A percentile compares a stretch with the other conserved stretches of the same genome.
Evolutionary conservation across 2,113 vertebrate genomes (phyloP).

Genomic region (Hypanus sabinus): DNA sequence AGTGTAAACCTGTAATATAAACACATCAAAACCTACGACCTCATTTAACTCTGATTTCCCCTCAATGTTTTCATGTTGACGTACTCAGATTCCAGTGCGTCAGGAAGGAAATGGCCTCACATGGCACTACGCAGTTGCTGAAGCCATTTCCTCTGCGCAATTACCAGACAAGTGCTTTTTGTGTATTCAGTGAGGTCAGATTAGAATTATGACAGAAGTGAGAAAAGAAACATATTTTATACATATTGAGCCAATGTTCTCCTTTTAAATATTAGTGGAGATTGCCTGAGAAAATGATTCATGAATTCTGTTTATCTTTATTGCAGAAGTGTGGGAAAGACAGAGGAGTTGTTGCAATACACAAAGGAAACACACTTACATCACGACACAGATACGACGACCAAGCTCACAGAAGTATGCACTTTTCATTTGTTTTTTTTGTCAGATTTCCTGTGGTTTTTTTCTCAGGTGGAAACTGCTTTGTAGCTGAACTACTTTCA

Average conservation of each 20-base stretch:
- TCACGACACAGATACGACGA: neutral
- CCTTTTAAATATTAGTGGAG: neutral
- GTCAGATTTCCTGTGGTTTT: neutral
- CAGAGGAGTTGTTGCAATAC: neutral
- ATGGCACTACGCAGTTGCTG: conserved; percentile 31
- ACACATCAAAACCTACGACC: neutral
- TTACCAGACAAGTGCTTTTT: conserved; percentile 33
- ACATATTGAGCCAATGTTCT: neutral
- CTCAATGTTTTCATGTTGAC: conserved; percentile 14
- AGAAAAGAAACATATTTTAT: neutral
- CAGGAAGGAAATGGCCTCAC: conserved; percentile 34
- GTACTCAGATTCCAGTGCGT: conserved; percentile 1
- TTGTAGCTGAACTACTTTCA: neutral
- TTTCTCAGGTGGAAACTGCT: neutral
- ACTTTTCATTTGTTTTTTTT: neutral
- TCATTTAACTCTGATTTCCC: conserved; percentile 24
- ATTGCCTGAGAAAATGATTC: neutral
- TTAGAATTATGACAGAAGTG: neutral
- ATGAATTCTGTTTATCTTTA: neutral
- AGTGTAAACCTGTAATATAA: neutral
- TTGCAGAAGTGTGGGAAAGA: neutral
- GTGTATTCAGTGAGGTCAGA: neutral
- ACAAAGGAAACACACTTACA: conserved; percentile 13
- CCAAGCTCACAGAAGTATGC: neutral
- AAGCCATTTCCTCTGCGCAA: conserved; percentile 26